Evolutionary conservation across 2,888 invertebrate species (phyloP).

Genomic region (Aethes cnicana): DNA sequence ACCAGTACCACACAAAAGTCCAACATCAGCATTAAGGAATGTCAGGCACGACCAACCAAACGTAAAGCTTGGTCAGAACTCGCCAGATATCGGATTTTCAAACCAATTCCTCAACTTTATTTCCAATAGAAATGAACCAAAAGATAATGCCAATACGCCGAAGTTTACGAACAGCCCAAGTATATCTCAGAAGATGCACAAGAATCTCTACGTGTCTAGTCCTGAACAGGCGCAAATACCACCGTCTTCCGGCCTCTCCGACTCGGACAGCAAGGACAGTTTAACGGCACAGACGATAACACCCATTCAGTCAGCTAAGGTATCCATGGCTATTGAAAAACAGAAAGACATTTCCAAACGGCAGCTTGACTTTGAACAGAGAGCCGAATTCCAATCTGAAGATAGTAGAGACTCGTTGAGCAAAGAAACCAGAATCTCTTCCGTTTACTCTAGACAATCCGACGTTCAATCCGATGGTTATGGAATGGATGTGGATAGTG

Average conservation of each 20-base stretch:
- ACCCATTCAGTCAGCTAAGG: constrained; percentile 73
- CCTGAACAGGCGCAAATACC: constrained; percentile 79
- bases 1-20: constrained; percentile 57
- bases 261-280: constrained; percentile 76
- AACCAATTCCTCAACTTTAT: constrained; percentile 77
- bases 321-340: constrained; percentile 63
- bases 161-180: constrained; percentile 78
- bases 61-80: constrained; percentile 63
- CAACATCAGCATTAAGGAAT: constrained; percentile 68
- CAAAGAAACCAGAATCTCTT: constrained; percentile 75
- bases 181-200: constrained; percentile 79
- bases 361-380: constrained; percentile 75
- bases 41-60: constrained; percentile 74
- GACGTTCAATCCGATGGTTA: constrained; percentile 74
- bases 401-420: constrained; percentile 77
- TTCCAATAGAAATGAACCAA: constrained; percentile 77
- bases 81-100: constrained; percentile 75
- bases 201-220: constrained; percentile 77
- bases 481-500: constrained; percentile 79
- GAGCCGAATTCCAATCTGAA: constrained; percentile 72
- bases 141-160: constrained; percentile 79
- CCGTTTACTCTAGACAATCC: constrained; percentile 71
- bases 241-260: constrained; percentile 75
- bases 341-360: constrained; percentile 76
- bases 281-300: constrained; percentile 71